Percentiles rank a stretch among this genome's conserved stretches.
Evolutionary conservation across 2,888 invertebrate genomes (phyloP).

Genomic region (Diplolepis rosae): DNA sequence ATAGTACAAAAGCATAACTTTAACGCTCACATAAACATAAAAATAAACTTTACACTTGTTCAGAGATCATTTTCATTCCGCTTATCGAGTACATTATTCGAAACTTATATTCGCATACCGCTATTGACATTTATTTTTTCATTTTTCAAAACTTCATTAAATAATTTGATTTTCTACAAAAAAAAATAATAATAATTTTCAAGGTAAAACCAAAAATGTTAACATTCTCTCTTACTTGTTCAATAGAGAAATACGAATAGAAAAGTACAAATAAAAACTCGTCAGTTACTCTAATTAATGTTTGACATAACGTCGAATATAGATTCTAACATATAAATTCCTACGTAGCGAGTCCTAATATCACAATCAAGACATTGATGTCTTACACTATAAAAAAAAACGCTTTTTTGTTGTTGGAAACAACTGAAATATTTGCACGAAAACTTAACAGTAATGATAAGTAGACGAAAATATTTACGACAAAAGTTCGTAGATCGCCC

Average conservation of each 20-base stretch:
- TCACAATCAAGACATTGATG: slow-evolving; percentile 19
- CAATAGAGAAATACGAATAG: slow-evolving; percentile 16
- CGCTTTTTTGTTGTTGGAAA: slow-evolving; percentile 1
- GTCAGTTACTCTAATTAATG: slow-evolving; percentile 8
- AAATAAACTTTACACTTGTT: slow-evolving; percentile 66
- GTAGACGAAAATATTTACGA: background rate
- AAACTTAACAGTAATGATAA: slow-evolving; percentile 23
- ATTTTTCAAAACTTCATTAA: too few species aligned
- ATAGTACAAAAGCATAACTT: slow-evolving; percentile 57
- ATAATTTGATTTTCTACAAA: too few species aligned
- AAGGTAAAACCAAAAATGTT: background rate
- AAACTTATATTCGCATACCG: slow-evolving; percentile 37
- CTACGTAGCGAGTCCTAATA: slow-evolving; percentile 19
- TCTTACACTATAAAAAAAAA: slow-evolving; percentile 26
- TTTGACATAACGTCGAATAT: slow-evolving; percentile 30
- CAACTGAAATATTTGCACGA: slow-evolving; percentile 22
- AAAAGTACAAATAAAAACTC: slow-evolving; percentile 11
- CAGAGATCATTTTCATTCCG: slow-evolving; percentile 63
- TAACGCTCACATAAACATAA: slow-evolving; percentile 57
- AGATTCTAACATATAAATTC: slow-evolving; percentile 25
- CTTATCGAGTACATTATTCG: slow-evolving; percentile 20
- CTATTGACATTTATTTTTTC: background rate
- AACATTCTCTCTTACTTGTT: background rate
- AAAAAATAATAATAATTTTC: too few species aligned
- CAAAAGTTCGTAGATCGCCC: background rate